These are phyloP conservation scores for Callyntrura sp. DNA, from an alignment of 2,888 invertebrate genomes.

Conservation along the genomic window DNA sequence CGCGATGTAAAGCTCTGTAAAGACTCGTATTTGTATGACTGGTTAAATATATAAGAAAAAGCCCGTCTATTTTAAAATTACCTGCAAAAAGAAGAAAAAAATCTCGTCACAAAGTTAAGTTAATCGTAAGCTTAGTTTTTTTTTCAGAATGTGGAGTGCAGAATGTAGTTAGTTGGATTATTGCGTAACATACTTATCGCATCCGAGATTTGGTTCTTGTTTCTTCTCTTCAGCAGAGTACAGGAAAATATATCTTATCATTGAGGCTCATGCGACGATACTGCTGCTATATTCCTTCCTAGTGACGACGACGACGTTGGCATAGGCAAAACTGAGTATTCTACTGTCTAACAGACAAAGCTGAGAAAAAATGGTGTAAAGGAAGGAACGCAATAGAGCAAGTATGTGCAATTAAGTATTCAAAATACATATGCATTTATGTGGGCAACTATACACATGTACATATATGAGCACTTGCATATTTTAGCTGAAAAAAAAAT, in stretches of 20 bases:
- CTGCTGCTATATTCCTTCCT: background rate
- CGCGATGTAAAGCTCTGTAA: background rate
- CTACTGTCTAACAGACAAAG: background rate
- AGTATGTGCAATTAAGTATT: constrained; percentile 7
- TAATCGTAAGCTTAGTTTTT: constrained; percentile 22
- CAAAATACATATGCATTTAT: background rate
- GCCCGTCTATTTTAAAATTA: constrained; percentile 53
- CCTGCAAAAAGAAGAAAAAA: constrained; percentile 49
- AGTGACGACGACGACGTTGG: background rate
- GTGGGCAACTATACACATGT: background rate
- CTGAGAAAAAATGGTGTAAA: too few relatives aligned
- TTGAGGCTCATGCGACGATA: background rate
- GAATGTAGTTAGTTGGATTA: constrained; percentile 29
- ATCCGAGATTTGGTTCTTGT: background rate
- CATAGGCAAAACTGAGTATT: constrained; percentile 4
- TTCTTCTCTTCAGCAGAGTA: background rate
- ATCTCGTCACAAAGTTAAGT: constrained; percentile 42
- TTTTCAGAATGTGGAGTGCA: constrained; percentile 13
- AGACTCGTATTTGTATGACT: background rate
- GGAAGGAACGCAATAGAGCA: too few relatives aligned
- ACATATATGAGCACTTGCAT: constrained; percentile 30
- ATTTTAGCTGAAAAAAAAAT: constrained; percentile 34
- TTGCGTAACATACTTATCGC: constrained; percentile 36
- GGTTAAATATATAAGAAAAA: constrained; percentile 7
- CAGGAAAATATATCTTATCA: background rate